These are phyloP conservation scores for Solenopsis invicta DNA, from an alignment of 1,140 invertebrate species.

Conservation along the genomic window DNA sequence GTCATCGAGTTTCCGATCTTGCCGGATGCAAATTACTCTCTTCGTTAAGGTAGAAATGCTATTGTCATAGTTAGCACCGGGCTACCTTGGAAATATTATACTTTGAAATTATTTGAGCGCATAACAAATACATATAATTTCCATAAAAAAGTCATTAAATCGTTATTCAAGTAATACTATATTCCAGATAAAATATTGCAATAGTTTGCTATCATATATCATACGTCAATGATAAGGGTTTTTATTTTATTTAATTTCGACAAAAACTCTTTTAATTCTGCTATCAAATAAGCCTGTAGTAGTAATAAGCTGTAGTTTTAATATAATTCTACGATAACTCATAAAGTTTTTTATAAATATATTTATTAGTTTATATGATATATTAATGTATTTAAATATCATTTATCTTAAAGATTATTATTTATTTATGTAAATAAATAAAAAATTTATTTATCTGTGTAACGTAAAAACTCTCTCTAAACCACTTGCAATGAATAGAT, in stretches of 20 bases:
- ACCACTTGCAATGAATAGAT: background rate
- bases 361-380: background rate
- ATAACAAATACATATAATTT: background rate
- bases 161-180: background rate
- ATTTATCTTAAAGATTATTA: background rate
- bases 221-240: background rate
- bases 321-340: background rate
- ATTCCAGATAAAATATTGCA: background rate
- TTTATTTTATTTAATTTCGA: background rate
- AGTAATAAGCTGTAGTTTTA: too few species aligned
- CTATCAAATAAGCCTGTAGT: too few species aligned
- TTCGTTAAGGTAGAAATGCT: background rate
- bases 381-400: background rate
- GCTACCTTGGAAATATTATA: background rate
- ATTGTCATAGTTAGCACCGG: conserved; percentile 23
- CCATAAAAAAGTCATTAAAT: background rate
- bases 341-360: background rate
- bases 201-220: background rate
- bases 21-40: background rate
- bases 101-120: background rate
- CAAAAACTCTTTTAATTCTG: background rate
- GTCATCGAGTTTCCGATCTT: background rate
- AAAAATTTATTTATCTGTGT: background rate
- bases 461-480: background rate
- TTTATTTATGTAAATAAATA: background rate